Evolutionary conservation across 2,113 vertebrate genomes (phyloP).

Genomic region (Marmota flaviventris): DNA sequence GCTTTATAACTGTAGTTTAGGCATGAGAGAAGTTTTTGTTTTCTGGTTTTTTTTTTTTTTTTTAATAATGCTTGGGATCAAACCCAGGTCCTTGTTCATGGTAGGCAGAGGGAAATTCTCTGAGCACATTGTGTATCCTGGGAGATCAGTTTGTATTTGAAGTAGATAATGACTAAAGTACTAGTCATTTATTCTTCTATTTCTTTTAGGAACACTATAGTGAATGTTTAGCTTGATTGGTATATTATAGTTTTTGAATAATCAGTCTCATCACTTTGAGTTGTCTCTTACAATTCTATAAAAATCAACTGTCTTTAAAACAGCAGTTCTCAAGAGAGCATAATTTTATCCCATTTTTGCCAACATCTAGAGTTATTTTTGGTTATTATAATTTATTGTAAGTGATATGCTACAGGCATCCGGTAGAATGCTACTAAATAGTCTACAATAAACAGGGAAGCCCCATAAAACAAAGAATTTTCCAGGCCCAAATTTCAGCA

Average conservation of each 20-base stretch:
- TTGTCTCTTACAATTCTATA: neutral
- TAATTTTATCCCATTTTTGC: neutral
- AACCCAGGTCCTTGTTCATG: neutral
- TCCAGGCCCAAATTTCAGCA: neutral
- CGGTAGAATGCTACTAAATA: neutral
- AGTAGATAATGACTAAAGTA: neutral
- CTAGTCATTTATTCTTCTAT: neutral
- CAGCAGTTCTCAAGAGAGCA: neutral
- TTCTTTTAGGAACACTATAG: neutral
- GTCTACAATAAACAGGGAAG: neutral
- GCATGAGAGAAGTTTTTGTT: neutral
- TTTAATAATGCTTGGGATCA: too few relatives aligned
- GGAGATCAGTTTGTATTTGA: neutral
- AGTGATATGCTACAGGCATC: neutral
- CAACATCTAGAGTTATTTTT: neutral
- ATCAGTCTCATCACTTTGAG: neutral
- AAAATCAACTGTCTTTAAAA: conserved; percentile 26
- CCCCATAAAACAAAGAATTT: neutral
- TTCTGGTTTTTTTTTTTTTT: too few relatives aligned
- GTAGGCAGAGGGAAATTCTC: neutral
- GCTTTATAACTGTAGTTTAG: neutral
- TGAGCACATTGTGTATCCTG: neutral
- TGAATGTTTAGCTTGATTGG: neutral
- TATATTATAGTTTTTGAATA: neutral
- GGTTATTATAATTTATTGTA: neutral